A percentile compares a stretch with the other conserved stretches of the same genome.
Conservation (phyloP, 2,797 vertebrate genomes). For the Phalloptychus januarius region DNA sequence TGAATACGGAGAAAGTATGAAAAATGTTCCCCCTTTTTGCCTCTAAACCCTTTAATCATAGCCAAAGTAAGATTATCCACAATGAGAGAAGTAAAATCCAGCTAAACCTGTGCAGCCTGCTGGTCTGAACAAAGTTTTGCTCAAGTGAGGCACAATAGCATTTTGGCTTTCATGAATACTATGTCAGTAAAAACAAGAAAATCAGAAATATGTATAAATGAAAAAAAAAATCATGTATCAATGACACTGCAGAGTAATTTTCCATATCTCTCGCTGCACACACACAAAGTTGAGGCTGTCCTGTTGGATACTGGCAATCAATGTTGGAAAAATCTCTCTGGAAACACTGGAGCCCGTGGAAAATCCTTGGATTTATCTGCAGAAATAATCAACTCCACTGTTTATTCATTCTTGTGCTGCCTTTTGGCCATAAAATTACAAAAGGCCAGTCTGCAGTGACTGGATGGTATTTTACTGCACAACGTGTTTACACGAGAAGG, state of each 20-base stretch:
- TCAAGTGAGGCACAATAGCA: not conserved
- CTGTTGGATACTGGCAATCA: conserved; percentile 19
- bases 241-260: not conserved
- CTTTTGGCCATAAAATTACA: conserved; percentile 36
- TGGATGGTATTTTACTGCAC: conserved; percentile 38
- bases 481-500: conserved; percentile 41
- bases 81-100: not conserved
- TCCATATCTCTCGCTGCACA: not conserved
- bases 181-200: not conserved
- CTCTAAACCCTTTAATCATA: not conserved
- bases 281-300: not conserved
- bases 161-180: not conserved
- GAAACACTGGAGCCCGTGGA: conserved; percentile 34
- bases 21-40: not conserved
- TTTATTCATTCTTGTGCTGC: conserved; percentile 59
- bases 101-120: not conserved
- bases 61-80: not conserved
- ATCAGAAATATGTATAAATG: not conserved
- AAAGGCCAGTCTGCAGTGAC: conserved; percentile 24
- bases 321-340: conserved; percentile 47
- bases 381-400: conserved; percentile 44
- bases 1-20: not conserved
- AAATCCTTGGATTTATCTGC: conserved; percentile 46
- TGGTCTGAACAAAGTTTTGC: not conserved
- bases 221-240: not conserved